Evolutionary conservation across 2,797 vertebrate species (phyloP), one percentile per base, ranked within the genome.

Genomic region (Mus minutoides): DNA sequence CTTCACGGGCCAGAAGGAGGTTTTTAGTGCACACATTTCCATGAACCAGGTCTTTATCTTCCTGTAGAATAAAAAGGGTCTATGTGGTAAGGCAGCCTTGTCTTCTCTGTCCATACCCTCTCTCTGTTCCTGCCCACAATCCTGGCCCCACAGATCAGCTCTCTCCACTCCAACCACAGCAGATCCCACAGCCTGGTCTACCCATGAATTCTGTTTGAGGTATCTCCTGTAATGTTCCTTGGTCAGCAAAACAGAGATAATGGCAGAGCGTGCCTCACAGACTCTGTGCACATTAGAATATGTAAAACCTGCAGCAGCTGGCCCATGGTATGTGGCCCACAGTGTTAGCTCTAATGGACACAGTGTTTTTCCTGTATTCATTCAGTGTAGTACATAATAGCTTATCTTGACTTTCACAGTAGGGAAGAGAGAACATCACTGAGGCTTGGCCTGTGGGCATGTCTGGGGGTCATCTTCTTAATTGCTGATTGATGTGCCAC

Each of bases 1-100:
- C 99, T 49, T 99, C 99, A 62, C 99, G 99, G 90, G 99, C 99
- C 98, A 99, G 97, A 4, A 99, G 98, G 96, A 99, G 99, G 97
- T 99, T 99, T 98, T 99, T 99, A 7, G 99, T 99, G 94, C 99
- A 99, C 86, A 99, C 99, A 0, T 99, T 99, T 29, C 99, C 99
- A 3, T 99, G 99, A 71, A 99, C 99, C 96, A 99, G 98, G 98
- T 99, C 99, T 98, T 99, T 99, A 97, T 99, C 99, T 98, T 99
- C 99, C 99, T 99, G 84, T 16, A 88, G 91, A 91, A 62, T 14
- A 73, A 49, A 97, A 95, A 92, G 19, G 19, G 24, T 6, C 2
- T 4, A 12, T 40, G 58, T 62, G 52, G 22, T 29, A 37, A 21
- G n/a, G 56, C 8, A n/a, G 62, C 62, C 83, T 86, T 4, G 2